These are phyloP conservation scores for Chymomyza costata DNA, from an alignment of 1,140 invertebrate genomes.

Conservation along the genomic window DNA sequence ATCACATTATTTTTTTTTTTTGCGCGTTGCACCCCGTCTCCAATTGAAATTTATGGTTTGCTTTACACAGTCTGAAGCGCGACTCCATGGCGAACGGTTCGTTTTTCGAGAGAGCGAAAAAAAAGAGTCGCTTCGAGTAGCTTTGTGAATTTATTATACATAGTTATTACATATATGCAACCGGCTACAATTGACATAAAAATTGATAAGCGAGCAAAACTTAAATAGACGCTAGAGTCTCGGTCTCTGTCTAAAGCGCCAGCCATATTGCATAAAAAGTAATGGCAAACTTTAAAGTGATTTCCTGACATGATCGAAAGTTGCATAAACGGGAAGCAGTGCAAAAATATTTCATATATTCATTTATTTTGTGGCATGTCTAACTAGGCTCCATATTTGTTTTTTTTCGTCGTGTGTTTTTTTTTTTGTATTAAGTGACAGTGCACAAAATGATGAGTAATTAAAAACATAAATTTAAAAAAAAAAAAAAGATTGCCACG, in stretches of 20 bases:
- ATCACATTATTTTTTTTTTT: no score
- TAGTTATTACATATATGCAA: constrained; percentile 23
- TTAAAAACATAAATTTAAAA: constrained; percentile 20
- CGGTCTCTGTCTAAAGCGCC: constrained; percentile 4
- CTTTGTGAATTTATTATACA: constrained; percentile 35
- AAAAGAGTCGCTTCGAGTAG: constrained; percentile 1
- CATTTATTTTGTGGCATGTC: constrained; percentile 24
- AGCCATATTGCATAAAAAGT: constrained; percentile 64
- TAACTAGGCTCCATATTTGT: not conserved
- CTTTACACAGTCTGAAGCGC: constrained; percentile 43
- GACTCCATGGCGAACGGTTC: constrained; percentile 37
- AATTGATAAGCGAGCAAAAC: constrained; percentile 61
- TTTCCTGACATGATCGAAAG: constrained; percentile 42
- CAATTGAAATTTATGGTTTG: constrained; percentile 38
- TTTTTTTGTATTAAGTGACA: no score
- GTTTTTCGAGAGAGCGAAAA: no score
- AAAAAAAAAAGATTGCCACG: no score
- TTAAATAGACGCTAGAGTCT: constrained; percentile 36
- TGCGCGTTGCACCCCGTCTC: constrained; percentile 10
- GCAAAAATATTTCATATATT: constrained; percentile 15
- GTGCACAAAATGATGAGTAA: constrained; percentile 19
- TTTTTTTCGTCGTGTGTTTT: no score
- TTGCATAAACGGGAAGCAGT: constrained; percentile 65
- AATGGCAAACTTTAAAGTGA: constrained; percentile 41
- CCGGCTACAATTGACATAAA: constrained; percentile 55